These are phyloP conservation scores for Delphinapterus leucas DNA, from an alignment of 2,113 vertebrate species.

Conservation along the genomic window DNA sequence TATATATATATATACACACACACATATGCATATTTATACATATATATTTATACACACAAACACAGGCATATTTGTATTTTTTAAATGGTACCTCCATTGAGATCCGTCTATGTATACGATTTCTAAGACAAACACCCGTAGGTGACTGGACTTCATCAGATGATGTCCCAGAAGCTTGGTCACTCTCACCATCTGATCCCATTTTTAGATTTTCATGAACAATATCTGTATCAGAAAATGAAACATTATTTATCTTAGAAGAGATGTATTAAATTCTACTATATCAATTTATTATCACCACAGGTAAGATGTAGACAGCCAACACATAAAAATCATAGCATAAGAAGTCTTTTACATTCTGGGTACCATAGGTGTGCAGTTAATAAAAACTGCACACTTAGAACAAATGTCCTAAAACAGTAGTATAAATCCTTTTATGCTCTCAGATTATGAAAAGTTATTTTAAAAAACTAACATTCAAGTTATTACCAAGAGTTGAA, in stretches of 20 bases:
- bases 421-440: background rate
- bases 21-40: background rate
- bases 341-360: background rate
- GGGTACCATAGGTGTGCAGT: background rate
- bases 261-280: background rate
- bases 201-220: conserved; percentile 99
- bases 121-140: conserved; percentile 96
- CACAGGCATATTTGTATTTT: background rate
- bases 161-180: conserved; percentile 98
- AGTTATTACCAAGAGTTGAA: conserved; percentile 20
- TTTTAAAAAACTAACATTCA: conserved; percentile 10
- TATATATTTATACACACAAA: background rate
- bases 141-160: conserved; percentile 99
- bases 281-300: background rate
- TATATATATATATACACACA: background rate
- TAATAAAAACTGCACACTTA: conserved; percentile 6
- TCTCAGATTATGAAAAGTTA: conserved; percentile 32
- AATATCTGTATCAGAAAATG: conserved; percentile 88
- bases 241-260: conserved; percentile 23
- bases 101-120: conserved; percentile 93
- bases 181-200: conserved; percentile 98
- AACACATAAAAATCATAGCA: background rate
- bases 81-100: conserved; percentile 93
- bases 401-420: background rate
- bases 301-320: background rate